A percentile compares a stretch with the other conserved stretches of the same genome.
These are phyloP conservation scores for Zaprionus camerounensis DNA, from an alignment of 1,140 invertebrate species.

Conservation along the genomic window DNA sequence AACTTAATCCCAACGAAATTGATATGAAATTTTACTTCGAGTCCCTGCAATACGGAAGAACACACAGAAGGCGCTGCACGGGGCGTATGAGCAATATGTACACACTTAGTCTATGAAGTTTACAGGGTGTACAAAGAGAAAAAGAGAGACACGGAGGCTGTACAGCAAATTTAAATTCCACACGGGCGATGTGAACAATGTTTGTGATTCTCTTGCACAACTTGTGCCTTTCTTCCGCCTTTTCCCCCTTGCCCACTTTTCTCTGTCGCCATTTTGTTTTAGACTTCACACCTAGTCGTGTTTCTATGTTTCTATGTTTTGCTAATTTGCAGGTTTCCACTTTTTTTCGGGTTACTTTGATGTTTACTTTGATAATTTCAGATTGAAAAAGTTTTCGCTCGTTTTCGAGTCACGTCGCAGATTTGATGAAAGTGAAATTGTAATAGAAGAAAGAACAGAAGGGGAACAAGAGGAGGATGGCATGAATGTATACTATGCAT, in stretches of 20 bases:
- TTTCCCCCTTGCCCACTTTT: neutral
- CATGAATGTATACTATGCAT: neutral
- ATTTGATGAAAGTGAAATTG: slow-evolving; percentile 37
- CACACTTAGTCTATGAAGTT: slow-evolving; percentile 17
- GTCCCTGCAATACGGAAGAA: slow-evolving; percentile 15
- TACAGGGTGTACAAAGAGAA: neutral
- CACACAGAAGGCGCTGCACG: slow-evolving; percentile 17
- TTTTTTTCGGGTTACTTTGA: slow-evolving; percentile 59
- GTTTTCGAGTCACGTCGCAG: slow-evolving; percentile 29
- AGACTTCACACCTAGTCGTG: slow-evolving; percentile 30
- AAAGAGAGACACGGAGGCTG: neutral
- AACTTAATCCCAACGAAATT: slow-evolving; percentile 78
- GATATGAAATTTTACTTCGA: slow-evolving; percentile 72
- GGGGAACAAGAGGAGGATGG: neutral
- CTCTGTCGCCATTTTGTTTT: slow-evolving; percentile 42
- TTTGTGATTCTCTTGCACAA: slow-evolving; percentile 47
- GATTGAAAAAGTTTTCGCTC: slow-evolving; percentile 72
- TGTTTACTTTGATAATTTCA: slow-evolving; percentile 80
- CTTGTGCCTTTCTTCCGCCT: slow-evolving; percentile 37
- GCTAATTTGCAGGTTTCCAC: slow-evolving; percentile 65
- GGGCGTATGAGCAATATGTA: slow-evolving; percentile 57
- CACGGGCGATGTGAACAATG: slow-evolving; percentile 75
- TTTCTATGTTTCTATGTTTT: slow-evolving; percentile 38
- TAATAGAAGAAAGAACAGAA: slow-evolving; percentile 1
- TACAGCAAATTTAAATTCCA: slow-evolving; percentile 70